A percentile compares a stretch with the other conserved stretches of the same genome.
Conservation (phyloP, 2,888 invertebrate genomes). For the Trissoscelio sp. region DNA sequence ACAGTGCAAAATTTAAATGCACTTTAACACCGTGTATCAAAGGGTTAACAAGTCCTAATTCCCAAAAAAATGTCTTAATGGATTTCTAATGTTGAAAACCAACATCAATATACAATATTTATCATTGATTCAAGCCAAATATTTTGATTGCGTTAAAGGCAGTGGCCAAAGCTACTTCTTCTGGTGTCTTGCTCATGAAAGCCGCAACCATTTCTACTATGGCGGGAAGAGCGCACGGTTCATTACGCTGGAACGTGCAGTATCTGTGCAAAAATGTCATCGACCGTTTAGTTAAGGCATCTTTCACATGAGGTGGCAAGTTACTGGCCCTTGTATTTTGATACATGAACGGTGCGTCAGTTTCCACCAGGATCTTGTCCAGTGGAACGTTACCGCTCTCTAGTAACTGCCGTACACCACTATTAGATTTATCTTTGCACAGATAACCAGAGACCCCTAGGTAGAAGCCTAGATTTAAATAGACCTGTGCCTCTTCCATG, state of each 20-base stretch:
- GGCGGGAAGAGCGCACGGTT: conserved; percentile 96
- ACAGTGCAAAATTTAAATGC: too few species aligned
- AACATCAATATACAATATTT: neutral
- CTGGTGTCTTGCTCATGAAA: conserved; percentile 93
- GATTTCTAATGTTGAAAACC: too few species aligned
- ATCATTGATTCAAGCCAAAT: conserved; percentile 92
- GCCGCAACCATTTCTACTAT: conserved; percentile 97
- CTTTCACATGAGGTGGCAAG: conserved; percentile 93
- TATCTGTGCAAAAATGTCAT: conserved; percentile 93
- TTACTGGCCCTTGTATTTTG: conserved; percentile 97
- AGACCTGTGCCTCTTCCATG: conserved; percentile 91
- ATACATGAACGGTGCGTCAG: conserved; percentile 98
- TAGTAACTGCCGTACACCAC: conserved; percentile 92
- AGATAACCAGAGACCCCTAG: conserved; percentile 93
- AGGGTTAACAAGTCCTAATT: too few species aligned
- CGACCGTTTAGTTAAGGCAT: conserved; percentile 93
- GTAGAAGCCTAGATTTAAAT: conserved; percentile 93
- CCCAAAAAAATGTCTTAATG: too few species aligned
- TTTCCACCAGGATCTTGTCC: conserved; percentile 94
- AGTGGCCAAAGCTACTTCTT: conserved; percentile 95
- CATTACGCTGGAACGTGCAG: conserved; percentile 98
- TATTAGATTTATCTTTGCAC: conserved; percentile 96
- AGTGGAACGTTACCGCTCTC: conserved; percentile 92
- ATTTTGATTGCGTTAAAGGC: conserved; percentile 96
- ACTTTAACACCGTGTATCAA: too few species aligned